Evolutionary conservation across 2,888 invertebrate species (phyloP), one percentile per base, ranked within the genome.

Genomic region (Lepas anatifera): DNA sequence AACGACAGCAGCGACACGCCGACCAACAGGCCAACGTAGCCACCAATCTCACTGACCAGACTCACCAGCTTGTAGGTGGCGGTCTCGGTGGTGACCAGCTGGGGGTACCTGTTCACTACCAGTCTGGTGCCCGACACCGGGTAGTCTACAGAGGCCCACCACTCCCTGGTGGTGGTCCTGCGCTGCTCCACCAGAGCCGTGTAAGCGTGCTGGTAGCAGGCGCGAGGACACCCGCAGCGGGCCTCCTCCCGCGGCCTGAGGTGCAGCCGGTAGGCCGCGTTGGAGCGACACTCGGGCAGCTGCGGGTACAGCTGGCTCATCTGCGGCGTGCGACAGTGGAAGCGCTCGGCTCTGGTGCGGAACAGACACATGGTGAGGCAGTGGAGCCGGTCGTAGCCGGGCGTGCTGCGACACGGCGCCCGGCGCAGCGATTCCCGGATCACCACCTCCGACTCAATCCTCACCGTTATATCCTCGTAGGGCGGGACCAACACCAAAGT

Each of bases 11-110:
- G 18, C 16, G 58, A 58, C 32, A 11, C 29, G 58, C 58, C 58
- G 32, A 58, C 32, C 32, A 58, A 35, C 58, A 58, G 58, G 22
- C 58, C 58, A 22, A 58, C 32, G 58, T 58, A 58, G 58, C 58
- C 58, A 22, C 58, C 58, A 35, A 58, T 35, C 58, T 58, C 58
- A 8, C 58, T 58, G 32, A 58, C 13, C 29, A 58, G 58, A 18
- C 16, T 35, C 32, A 58, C 32, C 22, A 58, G 32, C 29, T 3
- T 27, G 29, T 52, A 52, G 32, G 58, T 32, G 58, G 58, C 32
- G 18, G 18, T 16, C 58, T 35, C 32, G 7, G 29, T 8, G 18
- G 35, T 29, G 22, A 16, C 32, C 32, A 6, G 10, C 13, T 35
- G 32, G 32, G 58, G 58, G 58, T 22, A 58, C 18, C 58, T 29